These are phyloP conservation scores for Drosophila serrata DNA, from an alignment of 1,140 invertebrate species.

Conservation along the genomic window DNA sequence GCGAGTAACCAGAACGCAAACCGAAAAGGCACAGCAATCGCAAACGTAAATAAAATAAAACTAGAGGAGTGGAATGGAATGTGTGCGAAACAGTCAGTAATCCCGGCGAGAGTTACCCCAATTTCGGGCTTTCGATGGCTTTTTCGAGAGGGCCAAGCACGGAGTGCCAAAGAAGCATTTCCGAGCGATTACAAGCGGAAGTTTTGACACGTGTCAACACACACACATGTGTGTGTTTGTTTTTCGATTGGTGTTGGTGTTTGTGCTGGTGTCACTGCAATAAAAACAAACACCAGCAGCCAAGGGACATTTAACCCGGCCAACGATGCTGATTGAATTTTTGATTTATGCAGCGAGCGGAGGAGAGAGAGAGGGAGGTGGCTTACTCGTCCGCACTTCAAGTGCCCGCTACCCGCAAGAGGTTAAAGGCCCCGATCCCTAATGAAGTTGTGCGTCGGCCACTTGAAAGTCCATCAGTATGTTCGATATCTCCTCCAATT, in stretches of 20 bases:
- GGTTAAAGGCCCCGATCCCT: slow-evolving; percentile 64
- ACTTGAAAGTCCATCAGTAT: slow-evolving; percentile 65
- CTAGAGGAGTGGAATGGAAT: slow-evolving; percentile 40
- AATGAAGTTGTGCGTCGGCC: slow-evolving; percentile 79
- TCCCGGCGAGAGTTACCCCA: slow-evolving; percentile 72
- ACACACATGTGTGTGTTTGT: slow-evolving; percentile 48
- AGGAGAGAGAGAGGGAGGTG: slow-evolving; percentile 3
- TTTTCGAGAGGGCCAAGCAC: slow-evolving; percentile 61
- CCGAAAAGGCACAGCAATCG: slow-evolving; percentile 1
- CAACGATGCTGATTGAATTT: slow-evolving; percentile 81
- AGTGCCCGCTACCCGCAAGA: slow-evolving; percentile 39
- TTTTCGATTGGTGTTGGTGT: slow-evolving; percentile 20
- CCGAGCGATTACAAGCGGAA: slow-evolving; percentile 83
- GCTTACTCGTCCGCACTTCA: slow-evolving; percentile 36
- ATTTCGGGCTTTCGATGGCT: slow-evolving; percentile 59
- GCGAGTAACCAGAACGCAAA: slow-evolving; percentile 37
- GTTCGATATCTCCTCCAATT: slow-evolving; percentile 35
- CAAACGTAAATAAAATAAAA: slow-evolving; percentile 43
- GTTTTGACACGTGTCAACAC: slow-evolving; percentile 85
- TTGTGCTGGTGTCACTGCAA: slow-evolving; percentile 66
- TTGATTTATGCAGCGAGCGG: slow-evolving; percentile 71
- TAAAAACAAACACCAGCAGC: slow-evolving; percentile 73
- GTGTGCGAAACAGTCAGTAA: slow-evolving; percentile 48
- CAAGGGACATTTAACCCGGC: slow-evolving; percentile 40
- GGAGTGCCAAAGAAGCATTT: slow-evolving; percentile 76